Base-by-base conservation (phyloP, 2,888 invertebrate genomes). In the Protonemura montana region DNA sequence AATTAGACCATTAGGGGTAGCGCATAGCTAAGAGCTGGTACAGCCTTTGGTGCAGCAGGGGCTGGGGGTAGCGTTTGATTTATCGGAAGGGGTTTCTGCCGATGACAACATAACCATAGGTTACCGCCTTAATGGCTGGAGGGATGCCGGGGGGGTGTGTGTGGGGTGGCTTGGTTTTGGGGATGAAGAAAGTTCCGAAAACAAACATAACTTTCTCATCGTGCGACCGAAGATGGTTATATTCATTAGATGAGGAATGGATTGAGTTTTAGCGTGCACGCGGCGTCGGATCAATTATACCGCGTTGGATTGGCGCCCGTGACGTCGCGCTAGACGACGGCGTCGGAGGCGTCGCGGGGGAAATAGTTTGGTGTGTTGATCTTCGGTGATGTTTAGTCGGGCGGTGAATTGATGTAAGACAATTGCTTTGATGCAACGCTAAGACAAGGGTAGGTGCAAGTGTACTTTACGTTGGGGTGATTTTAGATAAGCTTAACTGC, bases 1-100 rank as follows among this genome's bases (percentile, higher is more conserved):
- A 91, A 91, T 91, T 91, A 91, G 90, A 90, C 90, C 89, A 90
- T 90, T 90, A 90, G 89, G 89, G 88, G 89, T 88, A 86, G 88
- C 2, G 59, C 59, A 10, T 3, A 21, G 59, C 59, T 59, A 59
- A 59, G 88, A 86, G 88, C 87, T 85, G 86, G 10, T 87, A 82
- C 81, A 86, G 85, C 30, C 83, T 81, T 35, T 84, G 85, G 86
- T 81, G 85, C 80, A 35, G 30, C 85, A 87, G 83, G 27, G 77
- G 81, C 84, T 82, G 59, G 86, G 87, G 59, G 85, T 86, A 85
- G 28, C 85, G 86, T 87, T 87, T 87, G 87, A 87, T 87, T 87
- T 87, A 87, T 87, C 83, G 86, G 87, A 59, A 78, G 84, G 83
- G 84, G 42, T 86, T 86, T 85, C 86, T 87, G 87, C 87, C 86